Conservation (phyloP, 2,888 invertebrate species). For the Idaea dimidiata region DNA sequence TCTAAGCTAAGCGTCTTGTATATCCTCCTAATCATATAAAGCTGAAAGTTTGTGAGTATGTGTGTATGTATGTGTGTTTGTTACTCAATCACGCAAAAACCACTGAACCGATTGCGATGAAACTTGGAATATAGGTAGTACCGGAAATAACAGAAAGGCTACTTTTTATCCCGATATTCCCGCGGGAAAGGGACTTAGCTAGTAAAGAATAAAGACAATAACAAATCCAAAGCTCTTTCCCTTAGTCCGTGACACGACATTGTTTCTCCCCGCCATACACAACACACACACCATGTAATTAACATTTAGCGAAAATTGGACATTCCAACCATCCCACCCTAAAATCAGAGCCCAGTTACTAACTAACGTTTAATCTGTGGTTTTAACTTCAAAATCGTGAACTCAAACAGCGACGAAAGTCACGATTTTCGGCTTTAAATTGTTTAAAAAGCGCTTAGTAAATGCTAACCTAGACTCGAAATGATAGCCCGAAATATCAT, state of each 20-base stretch:
- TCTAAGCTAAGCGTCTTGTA: too few species aligned
- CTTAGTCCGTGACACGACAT: neutral
- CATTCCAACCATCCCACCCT: slow-evolving; percentile 14
- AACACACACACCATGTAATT: neutral
- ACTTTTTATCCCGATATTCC: too few species aligned
- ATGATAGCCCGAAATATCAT: slow-evolving; percentile 59
- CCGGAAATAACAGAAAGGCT: too few species aligned
- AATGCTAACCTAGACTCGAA: slow-evolving; percentile 52
- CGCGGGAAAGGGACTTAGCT: too few species aligned
- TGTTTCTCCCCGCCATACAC: neutral
- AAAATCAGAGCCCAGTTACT: slow-evolving; percentile 16
- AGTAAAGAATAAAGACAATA: too few species aligned
- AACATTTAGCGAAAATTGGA: neutral
- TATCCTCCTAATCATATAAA: too few species aligned
- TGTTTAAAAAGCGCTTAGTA: slow-evolving; percentile 45
- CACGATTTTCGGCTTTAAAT: slow-evolving; percentile 46
- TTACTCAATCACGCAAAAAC: too few species aligned
- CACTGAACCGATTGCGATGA: too few species aligned
- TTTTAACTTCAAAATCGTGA: slow-evolving; percentile 52
- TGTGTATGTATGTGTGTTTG: too few species aligned
- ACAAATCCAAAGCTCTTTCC: too few species aligned
- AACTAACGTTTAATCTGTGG: slow-evolving; percentile 14
- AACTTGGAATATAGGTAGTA: too few species aligned
- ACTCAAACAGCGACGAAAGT: slow-evolving; percentile 41
- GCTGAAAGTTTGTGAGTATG: too few species aligned